Conservation (phyloP, 2,113 vertebrate genomes). For the Larimichthys polyactis region DNA sequence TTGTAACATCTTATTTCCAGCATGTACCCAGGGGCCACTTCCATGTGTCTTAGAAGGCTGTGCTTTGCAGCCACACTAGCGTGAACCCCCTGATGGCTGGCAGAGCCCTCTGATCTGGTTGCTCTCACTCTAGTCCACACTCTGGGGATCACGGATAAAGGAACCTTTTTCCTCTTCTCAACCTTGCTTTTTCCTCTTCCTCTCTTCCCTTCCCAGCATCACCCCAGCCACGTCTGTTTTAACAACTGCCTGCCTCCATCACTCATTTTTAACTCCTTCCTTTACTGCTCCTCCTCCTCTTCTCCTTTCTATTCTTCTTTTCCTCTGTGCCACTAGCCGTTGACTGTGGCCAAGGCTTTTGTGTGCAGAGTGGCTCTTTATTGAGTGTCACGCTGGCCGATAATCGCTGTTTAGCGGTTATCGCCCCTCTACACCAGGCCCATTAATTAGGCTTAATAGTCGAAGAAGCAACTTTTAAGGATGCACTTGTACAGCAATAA, state of each 20-base stretch:
- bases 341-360: conserved; percentile 65
- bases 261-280: conserved; percentile 49
- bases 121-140: conserved; percentile 74
- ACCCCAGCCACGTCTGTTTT: conserved; percentile 53
- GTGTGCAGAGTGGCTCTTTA: conserved; percentile 73
- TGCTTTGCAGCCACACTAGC: conserved; percentile 64
- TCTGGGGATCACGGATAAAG: conserved; percentile 73
- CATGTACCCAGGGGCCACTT: conserved; percentile 63
- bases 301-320: background rate
- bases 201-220: conserved; percentile 1
- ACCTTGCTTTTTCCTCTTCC: conserved; percentile 13
- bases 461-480: conserved; percentile 79
- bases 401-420: conserved; percentile 77
- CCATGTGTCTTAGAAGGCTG: conserved; percentile 63
- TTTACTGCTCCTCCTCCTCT: conserved; percentile 25
- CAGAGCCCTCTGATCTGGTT: conserved; percentile 76
- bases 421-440: conserved; percentile 77
- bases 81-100: conserved; percentile 70
- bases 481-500: conserved; percentile 61
- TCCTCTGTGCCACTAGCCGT: conserved; percentile 24
- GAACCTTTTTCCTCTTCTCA: conserved; percentile 64
- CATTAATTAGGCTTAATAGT: conserved; percentile 85
- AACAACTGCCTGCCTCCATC: conserved; percentile 64
- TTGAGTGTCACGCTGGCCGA: conserved; percentile 76
- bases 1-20: conserved; percentile 76